Evolutionary conservation across 2,797 vertebrate species (phyloP).

Genomic region (Pampus argenteus): DNA sequence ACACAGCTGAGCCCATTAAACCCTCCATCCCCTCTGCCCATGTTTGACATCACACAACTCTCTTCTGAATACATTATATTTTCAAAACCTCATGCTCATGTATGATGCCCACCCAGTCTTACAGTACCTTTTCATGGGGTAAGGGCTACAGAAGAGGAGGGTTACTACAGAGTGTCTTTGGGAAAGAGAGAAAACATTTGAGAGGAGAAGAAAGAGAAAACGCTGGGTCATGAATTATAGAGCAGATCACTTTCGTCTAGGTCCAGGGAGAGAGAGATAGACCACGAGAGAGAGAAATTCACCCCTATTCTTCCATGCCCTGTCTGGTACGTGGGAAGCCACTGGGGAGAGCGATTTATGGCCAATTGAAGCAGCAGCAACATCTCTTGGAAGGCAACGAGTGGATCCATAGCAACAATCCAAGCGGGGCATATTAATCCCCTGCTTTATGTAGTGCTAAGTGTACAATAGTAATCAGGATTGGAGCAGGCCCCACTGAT

Average conservation of each 20-base stretch:
- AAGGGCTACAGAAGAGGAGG: conserved; percentile 30
- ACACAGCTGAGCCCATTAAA: conserved; percentile 56
- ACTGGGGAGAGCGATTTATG: conserved; percentile 99
- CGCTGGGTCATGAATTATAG: conserved; percentile 95
- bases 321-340: conserved; percentile 92
- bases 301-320: conserved; percentile 92
- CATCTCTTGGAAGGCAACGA: conserved; percentile 96
- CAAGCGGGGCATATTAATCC: conserved; percentile 99
- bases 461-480: conserved; percentile 99
- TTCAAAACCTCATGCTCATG: conserved; percentile 32
- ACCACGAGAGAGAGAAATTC: conserved; percentile 73
- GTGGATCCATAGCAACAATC: conserved; percentile 99
- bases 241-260: conserved; percentile 91
- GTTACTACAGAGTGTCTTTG: conserved; percentile 79
- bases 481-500: conserved; percentile 99
- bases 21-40: conserved; percentile 40
- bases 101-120: conserved; percentile 53
- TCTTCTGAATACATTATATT: conserved; percentile 52
- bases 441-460: conserved; percentile 99
- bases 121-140: conserved; percentile 42
- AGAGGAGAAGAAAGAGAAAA: conserved; percentile 81
- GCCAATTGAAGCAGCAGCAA: conserved; percentile 99
- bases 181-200: conserved; percentile 69
- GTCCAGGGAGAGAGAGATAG: conserved; percentile 85
- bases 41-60: conserved; percentile 53